Base-by-base conservation (phyloP, 2,797 vertebrate genomes). In the Artibeus lituratus region DNA sequence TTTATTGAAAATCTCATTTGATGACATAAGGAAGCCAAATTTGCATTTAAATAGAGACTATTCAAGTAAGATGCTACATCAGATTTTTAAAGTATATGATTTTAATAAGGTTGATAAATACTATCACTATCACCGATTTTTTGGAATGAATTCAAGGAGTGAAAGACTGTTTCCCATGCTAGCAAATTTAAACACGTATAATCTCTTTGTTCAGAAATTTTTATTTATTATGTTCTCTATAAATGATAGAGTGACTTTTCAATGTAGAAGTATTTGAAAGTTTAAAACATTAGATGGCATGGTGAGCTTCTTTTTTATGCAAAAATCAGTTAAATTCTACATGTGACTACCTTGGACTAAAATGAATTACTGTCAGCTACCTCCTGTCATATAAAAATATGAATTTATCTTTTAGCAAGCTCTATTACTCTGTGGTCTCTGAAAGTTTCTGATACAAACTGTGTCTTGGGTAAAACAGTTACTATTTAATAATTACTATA, bases 21-120 rank as follows among this genome's bases (percentile, higher is more conserved):
- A 96, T 91, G 62, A 87, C 74, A 70, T 77, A 95, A 94, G 21
- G 19, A 77, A 92, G 6, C 39, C 91, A 88, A 65, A 95, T 97
- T 96, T 97, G 87, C 94, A 97, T 97, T 96, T 96, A 97, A 98
- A 96, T 97, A 80, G 55, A 92, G 77, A 92, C 19, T 83, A 92
- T 92, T 92, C 90, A 90, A 96, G 76, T 78, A 96, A 97, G 84
- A 96, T 89, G 92, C 21, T 87, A 82, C 57, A 86, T 21, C 91
- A 85, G 59, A 93, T 87, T 87, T 89, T 90, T 89, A 53, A 85
- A 92, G 87, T 91, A 83, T 69, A 80, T 42, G 51, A 87, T 85
- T 97, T 96, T 96, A 81, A 94, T 97, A 94, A 94, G 39, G 74
- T 90, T 96, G 92, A 94, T 95, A 97, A 96, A 92, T 67, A 91